Conservation (phyloP, 2,113 vertebrate species). For the Chionodraco myersi region DNA sequence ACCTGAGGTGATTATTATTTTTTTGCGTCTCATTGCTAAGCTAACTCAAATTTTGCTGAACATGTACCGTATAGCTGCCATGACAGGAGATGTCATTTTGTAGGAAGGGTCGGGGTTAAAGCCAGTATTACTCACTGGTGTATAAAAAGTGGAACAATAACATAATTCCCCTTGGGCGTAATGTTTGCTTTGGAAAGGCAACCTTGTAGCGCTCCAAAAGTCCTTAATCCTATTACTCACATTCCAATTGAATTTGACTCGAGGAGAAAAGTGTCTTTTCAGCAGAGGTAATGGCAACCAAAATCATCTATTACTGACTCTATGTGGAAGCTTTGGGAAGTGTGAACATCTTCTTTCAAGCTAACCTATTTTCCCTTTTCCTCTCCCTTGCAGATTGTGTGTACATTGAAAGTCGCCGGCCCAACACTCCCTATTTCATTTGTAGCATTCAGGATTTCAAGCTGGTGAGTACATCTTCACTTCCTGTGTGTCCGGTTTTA, state of each 20-base stretch:
- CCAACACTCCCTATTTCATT: slow-evolving; percentile 99
- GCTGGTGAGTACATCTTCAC: slow-evolving; percentile 90
- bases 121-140: slow-evolving; percentile 70
- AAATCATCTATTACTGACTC: slow-evolving; percentile 63
- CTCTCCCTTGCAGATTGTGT: slow-evolving; percentile 93
- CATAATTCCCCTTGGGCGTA: slow-evolving; percentile 78
- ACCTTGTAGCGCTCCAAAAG: slow-evolving; percentile 81
- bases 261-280: slow-evolving; percentile 75
- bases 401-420: slow-evolving; percentile 97
- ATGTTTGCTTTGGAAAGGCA: slow-evolving; percentile 86
- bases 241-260: slow-evolving; percentile 85
- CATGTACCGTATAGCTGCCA: not conserved
- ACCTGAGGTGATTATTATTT: slow-evolving; percentile 2
- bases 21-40: slow-evolving; percentile 8
- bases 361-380: not conserved
- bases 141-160: slow-evolving; percentile 84
- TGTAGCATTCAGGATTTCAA: slow-evolving; percentile 99
- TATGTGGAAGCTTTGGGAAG: slow-evolving; percentile 57
- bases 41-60: slow-evolving; percentile 28
- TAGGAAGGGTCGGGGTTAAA: slow-evolving; percentile 48
- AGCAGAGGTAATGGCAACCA: slow-evolving; percentile 71
- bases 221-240: slow-evolving; percentile 85
- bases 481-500: slow-evolving; percentile 31
- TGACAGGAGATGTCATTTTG: slow-evolving; percentile 50
- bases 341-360: slow-evolving; percentile 59